These are phyloP conservation scores for Tipula confusa DNA, from an alignment of 2,888 invertebrate species.

Conservation along the genomic window DNA sequence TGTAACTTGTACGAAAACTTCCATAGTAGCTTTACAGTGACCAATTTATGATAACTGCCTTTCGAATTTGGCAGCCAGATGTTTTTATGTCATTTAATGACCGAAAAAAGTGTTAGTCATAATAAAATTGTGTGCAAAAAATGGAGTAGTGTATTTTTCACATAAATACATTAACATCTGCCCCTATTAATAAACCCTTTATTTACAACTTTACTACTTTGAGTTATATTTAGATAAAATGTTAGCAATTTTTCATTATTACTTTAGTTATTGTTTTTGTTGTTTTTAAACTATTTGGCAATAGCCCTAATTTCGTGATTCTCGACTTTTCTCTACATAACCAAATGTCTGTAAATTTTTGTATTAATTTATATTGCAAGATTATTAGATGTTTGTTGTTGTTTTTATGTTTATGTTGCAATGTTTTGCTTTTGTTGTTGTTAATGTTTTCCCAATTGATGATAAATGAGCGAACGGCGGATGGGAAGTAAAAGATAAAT, in stretches of 20 bases:
- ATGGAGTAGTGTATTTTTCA: too few species aligned
- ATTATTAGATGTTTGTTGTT: neutral
- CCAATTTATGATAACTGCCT: too few species aligned
- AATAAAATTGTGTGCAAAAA: too few species aligned
- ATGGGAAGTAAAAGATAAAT: constrained; percentile 25
- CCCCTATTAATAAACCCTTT: too few species aligned
- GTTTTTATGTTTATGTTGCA: too few species aligned
- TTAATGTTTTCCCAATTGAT: neutral
- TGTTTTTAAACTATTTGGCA: neutral
- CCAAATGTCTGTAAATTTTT: neutral
- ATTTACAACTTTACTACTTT: neutral
- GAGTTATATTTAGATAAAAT: constrained; percentile 14
- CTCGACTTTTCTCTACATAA: neutral
- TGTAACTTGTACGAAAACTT: too few species aligned
- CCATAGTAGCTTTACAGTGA: too few species aligned
- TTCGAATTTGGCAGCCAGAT: too few species aligned
- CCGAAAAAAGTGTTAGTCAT: too few species aligned
- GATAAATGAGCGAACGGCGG: neutral
- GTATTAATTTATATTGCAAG: neutral
- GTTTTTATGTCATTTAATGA: too few species aligned
- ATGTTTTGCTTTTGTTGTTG: neutral
- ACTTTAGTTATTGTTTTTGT: neutral
- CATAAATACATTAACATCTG: too few species aligned
- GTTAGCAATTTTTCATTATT: neutral
- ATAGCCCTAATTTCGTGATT: constrained; percentile 9